A percentile compares a stretch with the other conserved stretches of the same genome.
phyloP scores from a whole-genome alignment of 2,113 vertebrate species.

The Jacana jacana region DNA sequence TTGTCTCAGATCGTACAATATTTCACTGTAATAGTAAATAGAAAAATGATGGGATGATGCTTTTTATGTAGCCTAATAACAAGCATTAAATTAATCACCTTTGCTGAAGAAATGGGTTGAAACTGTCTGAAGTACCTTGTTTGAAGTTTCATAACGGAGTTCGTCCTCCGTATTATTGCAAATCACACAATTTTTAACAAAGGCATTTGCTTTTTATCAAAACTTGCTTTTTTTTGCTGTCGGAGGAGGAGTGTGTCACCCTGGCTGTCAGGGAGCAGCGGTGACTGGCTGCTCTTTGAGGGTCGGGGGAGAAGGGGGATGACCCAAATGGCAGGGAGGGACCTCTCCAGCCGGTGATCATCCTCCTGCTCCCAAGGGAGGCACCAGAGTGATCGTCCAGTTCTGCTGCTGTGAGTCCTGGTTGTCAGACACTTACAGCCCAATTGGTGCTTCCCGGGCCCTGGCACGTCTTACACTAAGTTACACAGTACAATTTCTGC shows the following conservation, averaged over 20 bases:
- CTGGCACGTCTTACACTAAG: background rate
- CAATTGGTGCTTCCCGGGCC: background rate
- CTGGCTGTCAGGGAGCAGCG: background rate
- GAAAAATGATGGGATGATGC: background rate
- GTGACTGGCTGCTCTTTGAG: background rate
- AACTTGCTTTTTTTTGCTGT: background rate
- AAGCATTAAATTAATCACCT: background rate
- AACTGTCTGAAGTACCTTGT: background rate
- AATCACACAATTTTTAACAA: background rate
- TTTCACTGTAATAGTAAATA: background rate
- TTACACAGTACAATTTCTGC: background rate
- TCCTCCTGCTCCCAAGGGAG: background rate
- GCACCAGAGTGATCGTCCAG: rapidly evolving
- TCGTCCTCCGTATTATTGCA: background rate
- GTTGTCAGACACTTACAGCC: background rate
- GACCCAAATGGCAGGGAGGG: no score
- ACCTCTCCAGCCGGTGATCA: background rate
- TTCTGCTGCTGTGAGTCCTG: rapidly evolving
- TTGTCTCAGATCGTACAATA: background rate
- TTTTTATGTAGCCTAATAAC: background rate
- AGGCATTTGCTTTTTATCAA: background rate
- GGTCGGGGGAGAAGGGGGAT: background rate
- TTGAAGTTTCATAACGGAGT: background rate
- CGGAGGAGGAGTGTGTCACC: rapidly evolving
- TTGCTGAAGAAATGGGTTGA: background rate